A percentile compares a stretch with the other conserved stretches of the same genome.
phyloP scores from a whole-genome alignment of 2,797 vertebrate species.

The Microctenopoma stevenorrisi region DNA sequence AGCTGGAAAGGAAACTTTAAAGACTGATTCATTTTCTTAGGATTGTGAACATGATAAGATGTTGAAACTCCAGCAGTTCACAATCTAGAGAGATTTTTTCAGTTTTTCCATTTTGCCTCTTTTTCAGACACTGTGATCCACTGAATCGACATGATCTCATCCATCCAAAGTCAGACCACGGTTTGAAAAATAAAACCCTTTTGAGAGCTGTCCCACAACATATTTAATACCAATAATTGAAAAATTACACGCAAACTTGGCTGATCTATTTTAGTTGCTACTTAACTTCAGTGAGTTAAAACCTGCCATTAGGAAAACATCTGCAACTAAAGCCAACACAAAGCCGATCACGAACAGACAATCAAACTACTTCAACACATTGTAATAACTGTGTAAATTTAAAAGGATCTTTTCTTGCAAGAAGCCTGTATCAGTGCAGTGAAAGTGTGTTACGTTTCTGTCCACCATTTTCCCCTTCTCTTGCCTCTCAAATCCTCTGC shows the following conservation, averaged over 20 bases:
- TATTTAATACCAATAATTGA: too few species aligned
- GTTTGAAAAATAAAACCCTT: not conserved
- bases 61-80: too few species aligned
- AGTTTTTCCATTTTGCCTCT: slow-evolving; percentile 40
- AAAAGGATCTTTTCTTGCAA: not conserved
- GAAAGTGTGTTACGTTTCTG: slow-evolving; percentile 48
- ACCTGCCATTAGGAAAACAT: not conserved
- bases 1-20: not conserved
- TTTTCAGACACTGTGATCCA: slow-evolving; percentile 40
- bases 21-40: not conserved
- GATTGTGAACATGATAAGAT: not conserved
- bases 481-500: slow-evolving; percentile 75
- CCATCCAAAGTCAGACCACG: slow-evolving; percentile 12
- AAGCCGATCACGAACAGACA: not conserved
- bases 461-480: slow-evolving; percentile 62
- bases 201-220: slow-evolving; percentile 3
- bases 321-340: too few species aligned
- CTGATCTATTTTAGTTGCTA: not conserved
- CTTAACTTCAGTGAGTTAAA: not conserved
- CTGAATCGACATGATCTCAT: slow-evolving; percentile 45
- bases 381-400: not conserved
- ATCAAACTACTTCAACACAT: not conserved
- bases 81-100: too few species aligned
- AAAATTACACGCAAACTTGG: too few species aligned
- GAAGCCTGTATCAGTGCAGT: not conserved